These are phyloP conservation scores for Cryptoprocta ferox DNA, from an alignment of 2,797 vertebrate species.

Conservation along the genomic window DNA sequence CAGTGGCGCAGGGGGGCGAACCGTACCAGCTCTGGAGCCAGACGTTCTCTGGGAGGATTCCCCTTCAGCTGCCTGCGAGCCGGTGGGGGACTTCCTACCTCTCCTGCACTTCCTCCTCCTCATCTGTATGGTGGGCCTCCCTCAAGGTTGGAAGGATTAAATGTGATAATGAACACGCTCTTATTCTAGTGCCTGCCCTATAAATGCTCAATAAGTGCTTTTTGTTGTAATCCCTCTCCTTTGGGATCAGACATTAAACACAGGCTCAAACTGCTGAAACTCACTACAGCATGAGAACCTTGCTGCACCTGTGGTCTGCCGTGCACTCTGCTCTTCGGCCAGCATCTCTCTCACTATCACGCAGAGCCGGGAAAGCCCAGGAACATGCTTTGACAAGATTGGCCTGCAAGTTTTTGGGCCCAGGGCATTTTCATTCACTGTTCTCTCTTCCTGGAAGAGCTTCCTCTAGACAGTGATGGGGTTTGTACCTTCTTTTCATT, in stretches of 20 bases:
- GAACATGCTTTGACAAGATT: not conserved
- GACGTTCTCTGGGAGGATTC: not conserved
- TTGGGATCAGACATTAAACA: conserved; percentile 24
- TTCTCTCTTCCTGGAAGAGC: not conserved
- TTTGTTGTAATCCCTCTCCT: conserved; percentile 38
- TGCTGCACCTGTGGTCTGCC: not conserved
- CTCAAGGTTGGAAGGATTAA: not conserved
- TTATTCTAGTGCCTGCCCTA: not conserved
- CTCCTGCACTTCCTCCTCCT: not conserved
- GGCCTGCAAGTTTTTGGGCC: not conserved
- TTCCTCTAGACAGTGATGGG: not conserved
- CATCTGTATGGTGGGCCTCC: not conserved
- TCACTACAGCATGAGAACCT: not conserved
- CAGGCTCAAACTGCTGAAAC: not conserved
- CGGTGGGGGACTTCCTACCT: not conserved
- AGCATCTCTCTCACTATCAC: not conserved
- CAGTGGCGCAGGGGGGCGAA: not conserved
- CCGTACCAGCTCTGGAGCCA: not conserved
- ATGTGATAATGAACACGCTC: not conserved
- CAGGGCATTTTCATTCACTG: not conserved
- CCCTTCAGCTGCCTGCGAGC: not conserved
- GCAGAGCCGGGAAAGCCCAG: not conserved
- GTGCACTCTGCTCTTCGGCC: not conserved
- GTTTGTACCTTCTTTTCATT: not conserved
- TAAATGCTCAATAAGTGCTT: not conserved